A percentile compares a stretch with the other conserved stretches of the same genome.
Evolutionary conservation across 2,888 invertebrate genomes (phyloP).

Genomic region (Mamestra brassicae): DNA sequence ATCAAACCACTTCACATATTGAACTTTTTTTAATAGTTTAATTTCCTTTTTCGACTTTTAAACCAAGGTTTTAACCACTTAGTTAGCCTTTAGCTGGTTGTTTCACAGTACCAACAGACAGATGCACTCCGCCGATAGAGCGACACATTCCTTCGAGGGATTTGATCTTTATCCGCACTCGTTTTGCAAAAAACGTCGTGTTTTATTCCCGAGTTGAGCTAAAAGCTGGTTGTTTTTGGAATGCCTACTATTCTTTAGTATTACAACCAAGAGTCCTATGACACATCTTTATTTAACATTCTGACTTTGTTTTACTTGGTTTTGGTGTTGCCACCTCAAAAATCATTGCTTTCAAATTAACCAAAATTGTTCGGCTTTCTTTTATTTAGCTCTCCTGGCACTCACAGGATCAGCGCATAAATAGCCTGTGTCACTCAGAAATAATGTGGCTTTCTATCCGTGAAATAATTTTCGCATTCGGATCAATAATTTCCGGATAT

Average conservation of each 20-base stretch:
- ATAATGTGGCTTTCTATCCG: no score
- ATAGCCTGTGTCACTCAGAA: no score
- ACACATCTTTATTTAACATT: not conserved
- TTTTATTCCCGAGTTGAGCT: not conserved
- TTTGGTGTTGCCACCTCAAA: not conserved
- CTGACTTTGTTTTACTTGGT: no score
- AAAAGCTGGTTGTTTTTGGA: not conserved
- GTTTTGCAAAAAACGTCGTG: slow-evolving; percentile 29
- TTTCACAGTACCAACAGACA: not conserved
- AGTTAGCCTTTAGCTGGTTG: not conserved
- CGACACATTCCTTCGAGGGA: slow-evolving; percentile 37
- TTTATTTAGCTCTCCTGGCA: no score
- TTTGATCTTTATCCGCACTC: slow-evolving; percentile 29
- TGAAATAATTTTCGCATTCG: no score
- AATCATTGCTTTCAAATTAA: not conserved
- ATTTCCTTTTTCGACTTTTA: no score
- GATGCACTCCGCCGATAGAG: slow-evolving; percentile 15
- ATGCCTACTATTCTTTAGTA: not conserved
- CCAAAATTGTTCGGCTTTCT: no score
- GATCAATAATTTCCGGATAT: no score
- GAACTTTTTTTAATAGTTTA: no score
- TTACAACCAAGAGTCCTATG: not conserved
- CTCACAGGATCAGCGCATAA: no score
- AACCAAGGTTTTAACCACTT: not conserved
- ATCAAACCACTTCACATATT: no score